Evolutionary conservation across 2,888 invertebrate genomes (phyloP), one percentile per base, ranked within the genome.

Genomic region (Hermaeophaga mercurialis): DNA sequence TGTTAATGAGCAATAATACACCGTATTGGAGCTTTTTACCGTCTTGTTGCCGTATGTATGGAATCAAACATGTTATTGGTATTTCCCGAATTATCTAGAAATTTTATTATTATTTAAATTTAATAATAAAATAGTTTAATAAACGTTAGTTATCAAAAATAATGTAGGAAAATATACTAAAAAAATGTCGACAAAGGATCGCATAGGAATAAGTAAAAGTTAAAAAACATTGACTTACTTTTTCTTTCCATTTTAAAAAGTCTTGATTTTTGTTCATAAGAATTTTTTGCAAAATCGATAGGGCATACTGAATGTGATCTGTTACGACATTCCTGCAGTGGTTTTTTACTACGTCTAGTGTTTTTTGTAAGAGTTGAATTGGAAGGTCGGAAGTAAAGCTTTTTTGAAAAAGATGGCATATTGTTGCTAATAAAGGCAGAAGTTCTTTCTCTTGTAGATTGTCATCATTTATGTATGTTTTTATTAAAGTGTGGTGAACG

Each of bases 1-100:
- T 71, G 52, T 76, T 77, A 41, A 77, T 73, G 17, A 77, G 53
- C 46, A 72, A 62, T 11, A 77, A 55, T 1, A 73, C 69, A 3
- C 71, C 68, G 31, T 73, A 71, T 57, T 74, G 75, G 8, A 76
- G 58, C 46, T 68, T 66, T 54, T 55, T 60, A n/a, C 56, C 41
- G 8, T 65, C 60, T 34, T 66, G 61, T 3, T 60, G 63, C 62
- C 69, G 69, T 33, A 72, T 67, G 48, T 70, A 73, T 0, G 68
- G 67, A 14, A 65, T 68, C 8, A 75, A 39, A 47, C 69, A 69
- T 11, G 58, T 64, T 38, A 74, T 59, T 0, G 66, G 59, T 11
- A 73, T 12, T 31, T 26, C 26, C 9, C 9, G 5, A 26, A 26
- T 26, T 2, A 26, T 8, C 26, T 26, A 8, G 9, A 26, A 26